These are phyloP conservation scores for Conomelus anceps DNA, from an alignment of 2,888 invertebrate species.

Conservation along the genomic window DNA sequence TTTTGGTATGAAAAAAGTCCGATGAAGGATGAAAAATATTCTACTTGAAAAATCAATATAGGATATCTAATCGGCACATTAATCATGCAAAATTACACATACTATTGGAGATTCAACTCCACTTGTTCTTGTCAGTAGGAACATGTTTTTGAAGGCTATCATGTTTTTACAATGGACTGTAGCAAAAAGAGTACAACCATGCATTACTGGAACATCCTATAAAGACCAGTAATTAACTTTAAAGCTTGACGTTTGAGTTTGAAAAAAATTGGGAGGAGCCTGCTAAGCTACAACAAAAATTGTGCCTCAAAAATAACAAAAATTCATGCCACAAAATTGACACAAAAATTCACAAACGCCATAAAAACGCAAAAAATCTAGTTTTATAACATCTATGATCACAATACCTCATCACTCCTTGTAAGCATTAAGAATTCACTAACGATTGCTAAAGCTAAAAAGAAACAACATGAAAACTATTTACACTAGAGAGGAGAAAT, in stretches of 20 bases:
- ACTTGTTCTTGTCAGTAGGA: neutral
- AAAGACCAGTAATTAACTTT: neutral
- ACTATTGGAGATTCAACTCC: neutral
- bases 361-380: constrained; percentile 12
- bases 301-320: neutral
- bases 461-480: neutral
- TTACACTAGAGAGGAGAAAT: neutral
- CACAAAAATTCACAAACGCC: constrained; percentile 26
- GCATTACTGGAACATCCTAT: neutral
- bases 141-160: neutral
- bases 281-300: neutral
- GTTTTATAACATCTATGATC: neutral
- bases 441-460: neutral
- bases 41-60: neutral
- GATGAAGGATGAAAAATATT: neutral
- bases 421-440: neutral
- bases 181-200: neutral
- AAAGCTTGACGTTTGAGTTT: neutral
- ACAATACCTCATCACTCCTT: neutral
- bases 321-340: neutral
- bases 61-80: neutral
- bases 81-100: neutral
- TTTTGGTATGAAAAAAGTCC: neutral
- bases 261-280: neutral
- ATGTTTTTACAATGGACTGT: neutral